These are phyloP conservation scores for Norana najaformis DNA, from an alignment of 2,888 invertebrate genomes.

Conservation along the genomic window DNA sequence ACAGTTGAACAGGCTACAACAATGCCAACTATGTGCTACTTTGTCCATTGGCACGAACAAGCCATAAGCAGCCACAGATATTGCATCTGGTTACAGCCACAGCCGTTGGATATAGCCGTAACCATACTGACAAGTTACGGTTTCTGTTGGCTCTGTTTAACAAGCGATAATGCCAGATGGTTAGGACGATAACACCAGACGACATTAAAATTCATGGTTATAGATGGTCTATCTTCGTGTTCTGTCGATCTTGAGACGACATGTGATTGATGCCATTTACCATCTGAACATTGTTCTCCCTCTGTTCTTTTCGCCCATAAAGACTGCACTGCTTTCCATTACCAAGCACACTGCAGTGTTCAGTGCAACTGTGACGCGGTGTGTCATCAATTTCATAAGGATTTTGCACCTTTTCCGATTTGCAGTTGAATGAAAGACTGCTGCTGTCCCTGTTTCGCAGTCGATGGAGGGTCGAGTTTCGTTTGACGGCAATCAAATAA, in stretches of 20 bases:
- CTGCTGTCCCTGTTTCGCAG: not conserved
- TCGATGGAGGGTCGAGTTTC: not conserved
- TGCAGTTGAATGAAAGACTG: not conserved
- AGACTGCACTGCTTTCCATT: slow-evolving; percentile 22
- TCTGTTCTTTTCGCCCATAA: not conserved
- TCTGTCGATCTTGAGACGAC: not conserved
- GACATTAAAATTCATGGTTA: not conserved
- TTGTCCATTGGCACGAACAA: not conserved
- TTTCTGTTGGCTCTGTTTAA: not conserved
- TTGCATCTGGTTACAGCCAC: not conserved
- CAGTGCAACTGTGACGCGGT: not conserved
- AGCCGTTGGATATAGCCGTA: not conserved
- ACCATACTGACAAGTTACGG: not conserved
- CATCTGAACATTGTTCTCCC: not conserved
- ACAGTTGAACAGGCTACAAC: not conserved
- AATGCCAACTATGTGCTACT: not conserved
- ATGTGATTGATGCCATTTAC: not conserved
- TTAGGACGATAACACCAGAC: not conserved
- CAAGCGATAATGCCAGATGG: not conserved
- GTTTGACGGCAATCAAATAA: not conserved
- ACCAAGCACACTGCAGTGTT: not conserved
- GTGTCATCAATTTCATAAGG: not conserved
- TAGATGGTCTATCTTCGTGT: not conserved
- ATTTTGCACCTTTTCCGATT: not conserved
- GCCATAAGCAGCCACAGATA: not conserved